Conservation (phyloP, 2,888 invertebrate species). For the Lasioglossum figueresi region DNA sequence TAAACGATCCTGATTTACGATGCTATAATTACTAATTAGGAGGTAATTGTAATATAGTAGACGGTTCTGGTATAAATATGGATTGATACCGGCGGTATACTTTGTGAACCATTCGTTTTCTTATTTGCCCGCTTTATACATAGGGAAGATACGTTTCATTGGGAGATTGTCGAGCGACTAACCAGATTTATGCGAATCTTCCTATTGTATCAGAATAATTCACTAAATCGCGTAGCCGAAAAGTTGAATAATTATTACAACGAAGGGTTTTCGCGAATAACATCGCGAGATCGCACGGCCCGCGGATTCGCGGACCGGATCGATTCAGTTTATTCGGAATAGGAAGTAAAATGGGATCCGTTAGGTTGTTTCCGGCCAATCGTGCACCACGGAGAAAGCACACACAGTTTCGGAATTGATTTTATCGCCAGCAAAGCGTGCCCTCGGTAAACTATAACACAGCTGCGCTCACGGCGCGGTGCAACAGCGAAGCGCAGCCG, state of each 20-base stretch:
- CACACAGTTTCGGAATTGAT: conserved; percentile 73
- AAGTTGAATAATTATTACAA: neutral
- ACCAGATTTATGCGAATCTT: conserved; percentile 8
- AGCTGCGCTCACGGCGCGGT: conserved; percentile 30
- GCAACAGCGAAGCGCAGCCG: conserved; percentile 27
- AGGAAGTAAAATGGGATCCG: conserved; percentile 39
- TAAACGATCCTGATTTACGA: conserved; percentile 77
- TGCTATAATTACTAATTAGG: conserved; percentile 76
- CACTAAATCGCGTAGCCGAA: neutral
- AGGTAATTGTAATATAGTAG: conserved; percentile 74
- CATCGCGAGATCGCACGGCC: neutral
- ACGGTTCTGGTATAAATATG: conserved; percentile 71
- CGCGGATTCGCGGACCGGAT: neutral
- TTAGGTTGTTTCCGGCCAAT: conserved; percentile 73
- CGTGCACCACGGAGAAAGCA: conserved; percentile 75
- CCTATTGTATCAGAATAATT: neutral
- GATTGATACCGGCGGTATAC: conserved; percentile 67
- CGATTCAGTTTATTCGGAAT: conserved; percentile 20
- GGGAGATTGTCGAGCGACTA: conserved; percentile 18
- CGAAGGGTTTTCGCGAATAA: too few species aligned
- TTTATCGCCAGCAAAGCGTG: conserved; percentile 70
- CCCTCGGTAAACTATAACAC: conserved; percentile 46
- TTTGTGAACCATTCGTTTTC: conserved; percentile 36
- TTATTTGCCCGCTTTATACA: conserved; percentile 1
- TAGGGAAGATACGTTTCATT: conserved; percentile 29